Evolutionary conservation across 2,797 vertebrate species (phyloP).

Genomic region (Tadarida brasiliensis): DNA sequence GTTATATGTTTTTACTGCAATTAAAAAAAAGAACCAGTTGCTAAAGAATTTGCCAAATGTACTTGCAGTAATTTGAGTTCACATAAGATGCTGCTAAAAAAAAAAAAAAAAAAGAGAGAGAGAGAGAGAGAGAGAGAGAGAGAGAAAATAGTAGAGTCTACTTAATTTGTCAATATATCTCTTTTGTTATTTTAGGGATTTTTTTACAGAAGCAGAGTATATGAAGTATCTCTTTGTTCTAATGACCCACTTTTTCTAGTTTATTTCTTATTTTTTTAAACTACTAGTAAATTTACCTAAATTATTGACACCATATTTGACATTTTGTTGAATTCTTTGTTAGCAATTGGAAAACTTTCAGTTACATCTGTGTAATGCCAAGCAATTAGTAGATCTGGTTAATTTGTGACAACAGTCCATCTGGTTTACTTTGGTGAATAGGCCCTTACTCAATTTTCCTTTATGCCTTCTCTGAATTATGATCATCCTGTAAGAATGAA

Average conservation of each 20-base stretch:
- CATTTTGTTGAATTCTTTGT: neutral
- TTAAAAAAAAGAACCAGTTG: neutral
- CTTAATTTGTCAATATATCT: neutral
- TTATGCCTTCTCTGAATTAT: conserved; percentile 13
- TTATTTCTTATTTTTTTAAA: neutral
- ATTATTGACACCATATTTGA: conserved; percentile 1
- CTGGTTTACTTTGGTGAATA: conserved; percentile 11
- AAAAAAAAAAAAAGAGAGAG: neutral
- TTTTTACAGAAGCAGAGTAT: neutral
- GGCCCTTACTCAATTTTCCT: neutral
- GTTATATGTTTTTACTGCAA: neutral
- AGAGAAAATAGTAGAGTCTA: neutral
- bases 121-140: no score
- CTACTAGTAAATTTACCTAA: neutral
- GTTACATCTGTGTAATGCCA: neutral
- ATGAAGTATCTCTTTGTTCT: neutral
- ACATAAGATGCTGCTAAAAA: neutral
- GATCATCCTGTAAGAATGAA: neutral
- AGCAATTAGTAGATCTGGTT: neutral
- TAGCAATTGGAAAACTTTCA: neutral
- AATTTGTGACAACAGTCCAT: neutral
- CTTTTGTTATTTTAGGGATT: neutral
- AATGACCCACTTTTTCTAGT: neutral
- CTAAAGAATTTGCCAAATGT: neutral
- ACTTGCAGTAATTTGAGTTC: neutral